A percentile compares a stretch with the other conserved stretches of the same genome.
phyloP scores from a whole-genome alignment of 2,113 vertebrate genomes.

The Podarcis muralis region DNA sequence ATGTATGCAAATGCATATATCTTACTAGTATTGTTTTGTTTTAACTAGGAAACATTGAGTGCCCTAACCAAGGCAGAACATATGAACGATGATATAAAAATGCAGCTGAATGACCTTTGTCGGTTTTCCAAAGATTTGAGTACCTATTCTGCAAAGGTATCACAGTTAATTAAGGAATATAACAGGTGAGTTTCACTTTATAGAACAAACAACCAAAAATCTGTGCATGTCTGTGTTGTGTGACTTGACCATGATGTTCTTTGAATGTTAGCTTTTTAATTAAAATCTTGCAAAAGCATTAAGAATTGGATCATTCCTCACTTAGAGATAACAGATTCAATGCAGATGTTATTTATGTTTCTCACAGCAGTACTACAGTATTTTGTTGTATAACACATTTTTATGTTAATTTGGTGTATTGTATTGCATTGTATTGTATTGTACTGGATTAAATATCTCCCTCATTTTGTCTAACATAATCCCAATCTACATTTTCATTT shows the following conservation, averaged over 20 bases:
- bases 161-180: constrained; percentile 92
- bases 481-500: constrained; percentile 18
- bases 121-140: constrained; percentile 91
- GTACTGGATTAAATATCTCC: neutral
- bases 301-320: neutral
- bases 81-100: constrained; percentile 90
- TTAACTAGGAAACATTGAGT: constrained; percentile 84
- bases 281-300: neutral
- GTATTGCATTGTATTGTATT: neutral
- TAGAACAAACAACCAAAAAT: neutral
- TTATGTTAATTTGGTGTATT: neutral
- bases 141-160: constrained; percentile 88
- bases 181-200: constrained; percentile 86
- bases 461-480: neutral
- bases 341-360: neutral
- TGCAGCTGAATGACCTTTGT: constrained; percentile 91
- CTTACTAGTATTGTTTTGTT: constrained; percentile 7
- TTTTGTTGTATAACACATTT: neutral
- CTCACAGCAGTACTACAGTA: no score
- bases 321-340: neutral
- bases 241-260: neutral
- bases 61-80: constrained; percentile 86
- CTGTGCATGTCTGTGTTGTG: neutral
- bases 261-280: neutral
- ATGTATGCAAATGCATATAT: neutral